Evolutionary conservation across 2,888 invertebrate species (phyloP).

Genomic region (Cryptocheilus praepositus): DNA sequence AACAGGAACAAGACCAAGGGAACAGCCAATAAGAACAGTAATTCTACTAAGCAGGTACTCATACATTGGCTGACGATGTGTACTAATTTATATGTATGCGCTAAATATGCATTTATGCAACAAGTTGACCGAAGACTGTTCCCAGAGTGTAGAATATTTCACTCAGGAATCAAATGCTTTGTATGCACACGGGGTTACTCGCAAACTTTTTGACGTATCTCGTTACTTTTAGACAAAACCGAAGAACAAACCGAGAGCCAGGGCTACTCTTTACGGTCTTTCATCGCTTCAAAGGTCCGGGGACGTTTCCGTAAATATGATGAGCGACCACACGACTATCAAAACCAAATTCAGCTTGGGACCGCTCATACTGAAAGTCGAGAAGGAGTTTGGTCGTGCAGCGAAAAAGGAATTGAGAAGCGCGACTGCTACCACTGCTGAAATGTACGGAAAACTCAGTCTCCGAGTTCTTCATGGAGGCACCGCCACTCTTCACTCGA

Average conservation of each 20-base stretch:
- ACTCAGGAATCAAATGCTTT: no score
- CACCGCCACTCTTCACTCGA: conserved; percentile 88
- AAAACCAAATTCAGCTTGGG: conserved; percentile 89
- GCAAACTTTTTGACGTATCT: no score
- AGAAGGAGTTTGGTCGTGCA: conserved; percentile 87
- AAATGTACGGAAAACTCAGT: conserved; percentile 88
- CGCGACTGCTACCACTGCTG: conserved; percentile 91
- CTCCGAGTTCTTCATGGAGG: conserved; percentile 86
- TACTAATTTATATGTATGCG: no score
- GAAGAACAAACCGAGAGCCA: conserved; percentile 81
- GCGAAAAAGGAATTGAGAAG: conserved; percentile 88
- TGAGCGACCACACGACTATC: conserved; percentile 87
- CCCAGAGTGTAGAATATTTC: no score
- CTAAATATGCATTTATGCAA: no score
- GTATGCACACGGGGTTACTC: no score
- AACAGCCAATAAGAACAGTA: conserved; percentile 43
- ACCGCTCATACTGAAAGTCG: conserved; percentile 86
- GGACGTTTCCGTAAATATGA: conserved; percentile 87
- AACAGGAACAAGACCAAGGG: conserved; percentile 49
- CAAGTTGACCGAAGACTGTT: no score
- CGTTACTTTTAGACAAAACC: conserved; percentile 52
- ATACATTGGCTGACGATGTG: no score
- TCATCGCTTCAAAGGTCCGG: conserved; percentile 87
- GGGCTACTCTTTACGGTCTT: conserved; percentile 87
- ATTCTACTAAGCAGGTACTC: conserved; percentile 73